Evolutionary conservation across 2,797 vertebrate species (phyloP).

Genomic region (Channa striata): DNA sequence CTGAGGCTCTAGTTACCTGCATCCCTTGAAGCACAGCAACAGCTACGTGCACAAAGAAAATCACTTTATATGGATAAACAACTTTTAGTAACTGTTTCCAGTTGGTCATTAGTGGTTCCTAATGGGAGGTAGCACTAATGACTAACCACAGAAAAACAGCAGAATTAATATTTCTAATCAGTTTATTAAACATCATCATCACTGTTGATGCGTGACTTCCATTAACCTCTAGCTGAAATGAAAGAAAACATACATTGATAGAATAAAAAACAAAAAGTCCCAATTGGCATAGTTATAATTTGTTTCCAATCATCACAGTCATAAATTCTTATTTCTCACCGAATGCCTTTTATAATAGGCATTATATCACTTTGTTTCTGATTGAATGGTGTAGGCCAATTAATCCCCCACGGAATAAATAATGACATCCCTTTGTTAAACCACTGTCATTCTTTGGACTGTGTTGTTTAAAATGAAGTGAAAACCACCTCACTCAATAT

Average conservation of each 20-base stretch:
- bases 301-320: constrained; percentile 57
- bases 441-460: constrained; percentile 29
- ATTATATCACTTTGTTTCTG: constrained; percentile 52
- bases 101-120: constrained; percentile 1
- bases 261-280: constrained; percentile 39
- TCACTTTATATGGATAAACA: constrained; percentile 5
- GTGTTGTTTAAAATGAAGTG: constrained; percentile 32
- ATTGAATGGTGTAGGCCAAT: constrained; percentile 62
- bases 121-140: constrained; percentile 8
- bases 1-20: constrained; percentile 46
- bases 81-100: constrained; percentile 12
- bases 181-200: constrained; percentile 48
- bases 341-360: constrained; percentile 60
- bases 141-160: constrained; percentile 26
- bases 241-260: constrained; percentile 50
- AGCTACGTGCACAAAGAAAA: constrained; percentile 7
- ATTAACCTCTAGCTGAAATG: constrained; percentile 55
- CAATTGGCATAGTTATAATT: constrained; percentile 64
- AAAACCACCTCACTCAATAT: constrained; percentile 8
- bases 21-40: constrained; percentile 19
- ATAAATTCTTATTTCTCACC: constrained; percentile 61
- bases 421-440: constrained; percentile 57
- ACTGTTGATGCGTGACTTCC: constrained; percentile 37
- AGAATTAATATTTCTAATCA: constrained; percentile 36
- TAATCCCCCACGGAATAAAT: constrained; percentile 62